Evolutionary conservation across 2,888 invertebrate genomes (phyloP).

Genomic region (Temnothorax ravouxi): DNA sequence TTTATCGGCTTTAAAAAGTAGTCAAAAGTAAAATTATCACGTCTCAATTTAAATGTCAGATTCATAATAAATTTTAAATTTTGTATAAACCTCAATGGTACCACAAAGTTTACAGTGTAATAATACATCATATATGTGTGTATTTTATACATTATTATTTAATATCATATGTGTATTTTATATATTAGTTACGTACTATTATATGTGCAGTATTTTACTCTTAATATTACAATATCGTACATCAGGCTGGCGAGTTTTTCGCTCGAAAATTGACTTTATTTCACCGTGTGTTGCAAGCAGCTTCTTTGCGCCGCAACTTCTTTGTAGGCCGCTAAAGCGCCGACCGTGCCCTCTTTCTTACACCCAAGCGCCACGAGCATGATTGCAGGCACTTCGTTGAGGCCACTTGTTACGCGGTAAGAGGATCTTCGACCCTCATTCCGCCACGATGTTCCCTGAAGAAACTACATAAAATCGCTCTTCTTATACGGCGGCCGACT

Average conservation of each 20-base stretch:
- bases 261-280: neutral
- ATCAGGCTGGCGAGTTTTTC: too few relatives aligned
- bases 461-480: slow-evolving; percentile 49
- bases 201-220: neutral
- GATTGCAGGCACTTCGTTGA: slow-evolving; percentile 41
- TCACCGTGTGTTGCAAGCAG: neutral
- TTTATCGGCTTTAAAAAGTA: neutral
- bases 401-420: slow-evolving; percentile 59
- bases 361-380: slow-evolving; percentile 36
- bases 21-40: neutral
- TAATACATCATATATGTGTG: too few relatives aligned
- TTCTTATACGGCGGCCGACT: slow-evolving; percentile 23
- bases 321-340: slow-evolving; percentile 1
- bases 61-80: slow-evolving; percentile 2
- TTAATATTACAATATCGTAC: neutral
- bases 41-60: neutral
- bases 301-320: slow-evolving; percentile 4
- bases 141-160: neutral
- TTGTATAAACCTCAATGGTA: neutral
- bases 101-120: neutral
- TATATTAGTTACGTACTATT: neutral
- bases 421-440: slow-evolving; percentile 54
- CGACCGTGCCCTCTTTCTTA: slow-evolving; percentile 3
- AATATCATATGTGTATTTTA: too few relatives aligned
- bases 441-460: slow-evolving; percentile 12